A percentile compares a stretch with the other conserved stretches of the same genome.
These are phyloP conservation scores for Apodemus agrarius DNA, from an alignment of 2,797 vertebrate genomes.

Conservation along the genomic window DNA sequence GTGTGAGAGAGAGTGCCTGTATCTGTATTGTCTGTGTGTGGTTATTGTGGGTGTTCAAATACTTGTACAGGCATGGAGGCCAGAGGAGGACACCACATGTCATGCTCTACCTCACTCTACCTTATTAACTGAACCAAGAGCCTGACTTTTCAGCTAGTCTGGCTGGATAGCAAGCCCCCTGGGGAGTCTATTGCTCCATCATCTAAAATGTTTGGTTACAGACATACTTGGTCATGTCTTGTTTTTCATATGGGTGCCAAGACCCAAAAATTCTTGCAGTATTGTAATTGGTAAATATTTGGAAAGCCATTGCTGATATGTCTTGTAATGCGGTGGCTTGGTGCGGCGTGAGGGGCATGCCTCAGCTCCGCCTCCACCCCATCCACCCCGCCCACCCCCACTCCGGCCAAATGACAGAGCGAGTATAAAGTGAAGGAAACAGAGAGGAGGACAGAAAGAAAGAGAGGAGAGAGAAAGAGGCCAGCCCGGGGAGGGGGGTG, in stretches of 20 bases:
- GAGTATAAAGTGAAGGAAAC: not conserved
- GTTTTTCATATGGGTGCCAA: not conserved
- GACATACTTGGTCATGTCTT: not conserved
- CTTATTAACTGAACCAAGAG: not conserved
- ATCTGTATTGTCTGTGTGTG: not conserved
- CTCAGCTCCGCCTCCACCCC: no score
- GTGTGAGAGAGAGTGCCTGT: not conserved
- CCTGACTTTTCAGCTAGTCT: not conserved
- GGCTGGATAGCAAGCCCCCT: not conserved
- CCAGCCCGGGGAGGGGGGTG: no score
- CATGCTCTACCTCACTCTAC: not conserved
- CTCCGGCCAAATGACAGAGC: no score
- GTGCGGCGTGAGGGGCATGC: not conserved
- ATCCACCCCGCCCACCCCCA: no score
- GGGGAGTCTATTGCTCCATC: not conserved
- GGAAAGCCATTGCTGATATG: not conserved
- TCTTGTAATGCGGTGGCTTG: not conserved
- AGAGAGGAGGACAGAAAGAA: no score
- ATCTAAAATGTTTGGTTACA: not conserved
- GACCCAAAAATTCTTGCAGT: not conserved
- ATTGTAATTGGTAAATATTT: not conserved
- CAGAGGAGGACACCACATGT: no score
- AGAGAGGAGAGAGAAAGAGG: no score
- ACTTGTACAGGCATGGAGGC: not conserved
- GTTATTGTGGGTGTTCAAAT: not conserved